A percentile compares a stretch with the other conserved stretches of the same genome.
Evolutionary conservation across 2,113 vertebrate species (phyloP).

Genomic region (Engystomops pustulosus): DNA sequence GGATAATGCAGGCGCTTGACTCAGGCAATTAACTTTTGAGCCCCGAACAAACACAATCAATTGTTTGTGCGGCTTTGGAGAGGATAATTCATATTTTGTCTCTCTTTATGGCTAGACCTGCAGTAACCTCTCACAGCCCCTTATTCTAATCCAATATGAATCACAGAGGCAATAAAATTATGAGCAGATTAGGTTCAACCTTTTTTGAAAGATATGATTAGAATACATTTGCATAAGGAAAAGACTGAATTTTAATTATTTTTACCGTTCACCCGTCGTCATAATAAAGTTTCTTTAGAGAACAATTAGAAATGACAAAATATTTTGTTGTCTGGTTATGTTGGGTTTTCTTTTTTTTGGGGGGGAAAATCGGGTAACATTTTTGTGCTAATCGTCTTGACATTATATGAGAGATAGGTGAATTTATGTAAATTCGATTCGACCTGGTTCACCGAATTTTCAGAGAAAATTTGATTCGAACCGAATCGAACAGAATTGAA

Average conservation of each 20-base stretch:
- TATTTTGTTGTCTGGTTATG: not conserved
- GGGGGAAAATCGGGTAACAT: not conserved
- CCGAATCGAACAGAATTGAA: no score
- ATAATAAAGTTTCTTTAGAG: not conserved
- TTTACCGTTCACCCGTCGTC: not conserved
- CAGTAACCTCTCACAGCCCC: not conserved
- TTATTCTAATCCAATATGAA: not conserved
- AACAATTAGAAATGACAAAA: not conserved
- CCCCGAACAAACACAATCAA: conserved; percentile 33
- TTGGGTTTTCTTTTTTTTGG: not conserved
- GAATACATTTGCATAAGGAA: conserved; percentile 34
- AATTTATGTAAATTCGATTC: no score
- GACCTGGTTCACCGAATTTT: no score
- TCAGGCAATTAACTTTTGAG: conserved; percentile 44
- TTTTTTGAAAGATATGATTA: conserved; percentile 15
- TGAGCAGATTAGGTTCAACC: not conserved
- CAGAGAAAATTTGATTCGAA: no score
- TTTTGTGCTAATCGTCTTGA: not conserved
- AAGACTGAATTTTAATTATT: conserved; percentile 2
- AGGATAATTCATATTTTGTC: conserved; percentile 37
- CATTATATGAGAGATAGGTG: no score
- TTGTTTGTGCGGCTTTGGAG: conserved; percentile 28
- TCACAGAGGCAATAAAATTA: conserved; percentile 12
- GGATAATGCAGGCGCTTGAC: conserved; percentile 20
- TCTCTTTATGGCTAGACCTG: not conserved